Evolutionary conservation across 2,113 vertebrate species (phyloP).

Genomic region (Dromas ardeola): DNA sequence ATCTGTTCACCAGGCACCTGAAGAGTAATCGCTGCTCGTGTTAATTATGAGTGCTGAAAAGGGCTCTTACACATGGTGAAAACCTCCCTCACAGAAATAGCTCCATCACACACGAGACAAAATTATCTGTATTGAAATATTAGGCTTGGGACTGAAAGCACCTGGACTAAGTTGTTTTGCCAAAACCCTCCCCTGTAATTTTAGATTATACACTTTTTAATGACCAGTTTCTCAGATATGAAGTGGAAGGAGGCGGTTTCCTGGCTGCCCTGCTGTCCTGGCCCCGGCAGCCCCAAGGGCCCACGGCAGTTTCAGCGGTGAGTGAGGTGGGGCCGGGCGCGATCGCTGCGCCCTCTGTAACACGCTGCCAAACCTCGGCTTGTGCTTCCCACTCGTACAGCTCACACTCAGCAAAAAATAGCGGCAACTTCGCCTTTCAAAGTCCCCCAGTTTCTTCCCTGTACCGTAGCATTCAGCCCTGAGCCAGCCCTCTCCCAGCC

Average conservation of each 20-base stretch:
- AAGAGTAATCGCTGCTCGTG: too few relatives aligned
- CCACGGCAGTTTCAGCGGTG: background rate
- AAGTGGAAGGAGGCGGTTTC: background rate
- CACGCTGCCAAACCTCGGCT: fast-evolving
- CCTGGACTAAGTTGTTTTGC: background rate
- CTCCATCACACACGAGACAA: background rate
- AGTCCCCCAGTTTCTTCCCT: background rate
- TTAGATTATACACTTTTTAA: background rate
- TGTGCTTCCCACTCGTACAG: background rate
- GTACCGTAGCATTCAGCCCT: fast-evolving
- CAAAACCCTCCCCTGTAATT: background rate
- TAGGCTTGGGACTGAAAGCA: background rate
- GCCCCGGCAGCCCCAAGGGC: background rate
- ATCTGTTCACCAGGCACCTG: background rate
- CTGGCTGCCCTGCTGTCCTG: background rate
- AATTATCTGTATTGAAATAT: too few relatives aligned
- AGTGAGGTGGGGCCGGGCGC: fast-evolving
- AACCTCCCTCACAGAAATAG: background rate
- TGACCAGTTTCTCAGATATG: background rate
- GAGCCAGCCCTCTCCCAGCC: background rate
- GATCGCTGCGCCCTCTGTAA: background rate
- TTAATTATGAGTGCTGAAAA: background rate
- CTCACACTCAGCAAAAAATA: background rate
- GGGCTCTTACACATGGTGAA: background rate
- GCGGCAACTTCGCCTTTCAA: background rate